phyloP scores from a whole-genome alignment of 2,113 vertebrate genomes.

The Himantopus leucocephalus region DNA sequence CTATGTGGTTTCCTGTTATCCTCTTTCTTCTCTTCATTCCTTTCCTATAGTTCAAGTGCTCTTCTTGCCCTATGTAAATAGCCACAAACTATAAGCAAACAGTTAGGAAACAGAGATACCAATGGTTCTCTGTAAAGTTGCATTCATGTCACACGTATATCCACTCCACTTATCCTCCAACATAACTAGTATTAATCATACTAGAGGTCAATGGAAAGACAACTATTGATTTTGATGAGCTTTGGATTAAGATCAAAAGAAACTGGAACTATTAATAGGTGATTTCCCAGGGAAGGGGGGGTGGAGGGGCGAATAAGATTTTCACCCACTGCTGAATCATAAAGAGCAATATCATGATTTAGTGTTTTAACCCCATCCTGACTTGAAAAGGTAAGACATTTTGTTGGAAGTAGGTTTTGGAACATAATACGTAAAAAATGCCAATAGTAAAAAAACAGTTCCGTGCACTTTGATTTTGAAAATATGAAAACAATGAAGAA shows the following conservation, averaged over 20 bases:
- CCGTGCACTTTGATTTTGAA: not conserved
- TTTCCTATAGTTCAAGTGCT: not conserved
- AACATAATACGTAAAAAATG: not conserved
- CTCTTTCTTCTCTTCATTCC: not conserved
- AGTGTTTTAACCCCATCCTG: not conserved
- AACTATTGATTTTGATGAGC: not conserved
- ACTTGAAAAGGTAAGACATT: not conserved
- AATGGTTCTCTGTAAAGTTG: not conserved
- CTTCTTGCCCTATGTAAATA: not conserved
- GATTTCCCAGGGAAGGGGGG: not conserved
- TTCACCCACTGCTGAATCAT: not conserved
- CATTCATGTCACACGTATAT: not conserved
- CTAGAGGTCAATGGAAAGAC: not conserved
- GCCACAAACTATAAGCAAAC: not conserved
- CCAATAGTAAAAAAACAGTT: not conserved
- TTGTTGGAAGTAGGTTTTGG: not conserved
- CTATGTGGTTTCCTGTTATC: not conserved
- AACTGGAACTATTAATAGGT: not conserved
- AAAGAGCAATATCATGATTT: not conserved
- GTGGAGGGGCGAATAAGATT: not conserved
- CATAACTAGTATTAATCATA: not conserved
- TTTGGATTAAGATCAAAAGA: conserved; percentile 20
- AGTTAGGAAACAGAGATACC: not conserved
- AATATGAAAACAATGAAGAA: not conserved
- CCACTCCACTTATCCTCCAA: not conserved